Base-by-base conservation (phyloP, 2,113 vertebrate species). In the Nesoenas mayeri region DNA sequence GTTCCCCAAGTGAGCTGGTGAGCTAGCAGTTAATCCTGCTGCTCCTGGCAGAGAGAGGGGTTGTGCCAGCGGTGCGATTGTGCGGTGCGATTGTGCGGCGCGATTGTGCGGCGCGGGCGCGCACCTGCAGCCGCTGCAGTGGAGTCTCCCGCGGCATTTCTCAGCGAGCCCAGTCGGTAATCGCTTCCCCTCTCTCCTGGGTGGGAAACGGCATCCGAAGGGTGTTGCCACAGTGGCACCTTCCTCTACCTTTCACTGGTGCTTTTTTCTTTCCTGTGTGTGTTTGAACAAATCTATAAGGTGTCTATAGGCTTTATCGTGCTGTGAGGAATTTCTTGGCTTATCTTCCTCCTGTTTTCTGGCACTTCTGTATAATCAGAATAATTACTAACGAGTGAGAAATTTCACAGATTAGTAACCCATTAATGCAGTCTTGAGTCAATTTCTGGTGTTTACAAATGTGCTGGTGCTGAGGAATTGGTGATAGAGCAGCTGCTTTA, bases 261-360 rank as follows among this genome's bases (percentile, higher is more conserved):
- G 54, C 73, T 57, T 44, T 79, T 79, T 31, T 3, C 24, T 21
- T 50, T 24, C 22, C n/a, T 60, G 0, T 14, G 17, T 8, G 1
- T 56, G 85, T 94, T 58, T 50, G 12, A 82, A 40, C 10, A 15
- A 25, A 17, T 24, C 61, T n/a, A 1, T 14, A 11, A 32, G 34
- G 14, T 0, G 0, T 42, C 26, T 36, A 0, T 83, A 21, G 66
- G 40, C 13, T 25, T 36, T 1, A 19, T 81, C 32, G 50, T 51
- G 12, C 24, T 44, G 48, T 29, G 56, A 66, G 56, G 79, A 73
- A 51, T 75, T n/a, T 29, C 16, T 17, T 26, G 28, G 62, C 36
- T 94, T 51, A 7, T 28, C 38, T 71, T 36, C 61, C 7, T 16
- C 28, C 50, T 51, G 22, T 51, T 81, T 85, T 53, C 38, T 83